phyloP scores from a whole-genome alignment of 1,140 invertebrate genomes.

The Schmidtea mediterranea region DNA sequence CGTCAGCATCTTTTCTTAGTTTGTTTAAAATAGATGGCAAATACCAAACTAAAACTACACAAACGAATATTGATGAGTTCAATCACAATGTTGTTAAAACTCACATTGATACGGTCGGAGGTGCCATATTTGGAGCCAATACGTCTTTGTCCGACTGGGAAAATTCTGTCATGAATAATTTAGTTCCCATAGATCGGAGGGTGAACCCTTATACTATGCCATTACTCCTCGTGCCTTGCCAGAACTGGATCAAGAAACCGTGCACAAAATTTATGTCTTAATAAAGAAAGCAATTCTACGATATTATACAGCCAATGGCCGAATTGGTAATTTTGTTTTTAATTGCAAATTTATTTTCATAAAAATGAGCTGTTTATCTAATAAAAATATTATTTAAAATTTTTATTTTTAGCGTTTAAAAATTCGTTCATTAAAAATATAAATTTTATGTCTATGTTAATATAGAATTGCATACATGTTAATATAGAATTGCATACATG shows the following conservation, averaged over 20 bases:
- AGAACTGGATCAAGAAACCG: constrained; percentile 9
- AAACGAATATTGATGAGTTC: constrained; percentile 4
- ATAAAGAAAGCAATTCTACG: constrained; percentile 11
- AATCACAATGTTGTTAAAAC: constrained; percentile 9
- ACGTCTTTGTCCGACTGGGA: constrained; percentile 12
- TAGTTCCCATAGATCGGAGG: constrained; percentile 14
- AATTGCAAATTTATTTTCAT: too few relatives aligned
- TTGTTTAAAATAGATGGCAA: too few relatives aligned
- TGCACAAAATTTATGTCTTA: constrained; percentile 7
- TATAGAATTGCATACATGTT: too few relatives aligned
- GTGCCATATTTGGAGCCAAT: constrained; percentile 10
- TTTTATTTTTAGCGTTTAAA: too few relatives aligned
- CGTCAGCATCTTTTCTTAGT: too few relatives aligned
- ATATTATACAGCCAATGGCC: constrained; percentile 15
- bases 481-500: too few relatives aligned
- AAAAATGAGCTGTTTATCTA: too few relatives aligned
- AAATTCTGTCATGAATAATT: constrained; percentile 9
- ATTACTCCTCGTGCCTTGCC: constrained; percentile 12
- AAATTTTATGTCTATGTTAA: too few relatives aligned
- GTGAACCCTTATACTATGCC: constrained; percentile 15
- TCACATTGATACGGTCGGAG: constrained; percentile 10
- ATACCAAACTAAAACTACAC: too few relatives aligned
- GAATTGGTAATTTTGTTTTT: constrained; percentile 10
- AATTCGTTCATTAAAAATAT: too few relatives aligned
- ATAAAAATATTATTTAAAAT: too few relatives aligned